Evolutionary conservation across 2,888 invertebrate species (phyloP), one percentile per base, ranked within the genome.

Genomic region (Diaphora mendica): DNA sequence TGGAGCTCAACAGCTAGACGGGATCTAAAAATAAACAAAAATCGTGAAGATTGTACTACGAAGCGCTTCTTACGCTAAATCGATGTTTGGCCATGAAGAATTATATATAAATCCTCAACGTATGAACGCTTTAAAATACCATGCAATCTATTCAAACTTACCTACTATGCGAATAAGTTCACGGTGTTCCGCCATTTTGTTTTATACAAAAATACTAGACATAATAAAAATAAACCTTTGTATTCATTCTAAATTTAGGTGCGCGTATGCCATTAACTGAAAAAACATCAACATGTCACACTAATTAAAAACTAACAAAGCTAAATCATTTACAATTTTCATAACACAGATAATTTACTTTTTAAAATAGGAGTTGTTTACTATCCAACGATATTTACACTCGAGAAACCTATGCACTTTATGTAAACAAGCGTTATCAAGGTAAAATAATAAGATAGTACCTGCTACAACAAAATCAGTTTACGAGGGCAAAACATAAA

Each of bases 11-110:
- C 42, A 66, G 55, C 66, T 55, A 55, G 33, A 26, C 17, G 66
- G 66, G 17, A 59, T 55, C 55, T 66, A 71, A 66, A 67, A 71
- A 71, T 66, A 71, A 64, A 71, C 65, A 71, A 65, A 70, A 71
- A 39, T 23, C 70, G 30, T 65, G 48, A 30, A 67, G 42, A 71
- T 42, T 67, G 30, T 71, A 59, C 66, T 59, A 42, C 66, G 42
- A 30, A 39, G 59, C 30, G 55, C 42, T 42, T 66, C 55, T 42
- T 55, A 66, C 55, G 26, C 35, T 39, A 26, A 59, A 42, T 59
- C 17, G 42, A 71, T 71, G 42, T 39, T 66, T 67, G 66, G 42
- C 71, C 71, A 55, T 65, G 65, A 59, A 39, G 30, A 55, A 55
- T 42, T 48, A 35, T 35, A 59, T 66, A 71, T 66, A 71, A 23